A percentile compares a stretch with the other conserved stretches of the same genome.
phyloP scores from a whole-genome alignment of 2,797 vertebrate genomes.

The Smutsia gigantea region DNA sequence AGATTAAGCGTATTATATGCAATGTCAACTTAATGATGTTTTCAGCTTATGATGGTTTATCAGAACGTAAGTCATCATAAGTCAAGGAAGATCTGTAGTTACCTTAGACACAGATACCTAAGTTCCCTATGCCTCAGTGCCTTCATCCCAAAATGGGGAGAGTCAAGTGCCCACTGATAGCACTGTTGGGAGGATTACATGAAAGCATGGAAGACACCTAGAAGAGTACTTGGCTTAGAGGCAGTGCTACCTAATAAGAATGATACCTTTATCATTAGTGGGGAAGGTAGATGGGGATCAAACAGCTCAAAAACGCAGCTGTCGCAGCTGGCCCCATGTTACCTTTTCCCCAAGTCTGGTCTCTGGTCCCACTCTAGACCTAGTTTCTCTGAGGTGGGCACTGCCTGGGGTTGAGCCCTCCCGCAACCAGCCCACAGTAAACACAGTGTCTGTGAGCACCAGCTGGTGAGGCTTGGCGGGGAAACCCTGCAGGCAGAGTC shows the following conservation, averaged over 20 bases:
- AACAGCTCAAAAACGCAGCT: background rate
- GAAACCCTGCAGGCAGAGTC: background rate
- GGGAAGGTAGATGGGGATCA: background rate
- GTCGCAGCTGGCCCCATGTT: background rate
- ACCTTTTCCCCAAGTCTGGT: background rate
- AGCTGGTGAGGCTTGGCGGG: background rate
- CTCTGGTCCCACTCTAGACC: background rate
- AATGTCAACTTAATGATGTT: background rate
- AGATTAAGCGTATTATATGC: background rate
- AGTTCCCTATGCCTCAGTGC: background rate
- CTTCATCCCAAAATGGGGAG: background rate
- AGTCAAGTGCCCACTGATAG: background rate
- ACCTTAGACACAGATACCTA: background rate
- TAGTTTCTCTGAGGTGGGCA: background rate
- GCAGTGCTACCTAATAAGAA: background rate
- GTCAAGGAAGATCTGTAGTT: background rate
- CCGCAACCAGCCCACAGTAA: background rate
- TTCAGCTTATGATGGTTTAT: background rate
- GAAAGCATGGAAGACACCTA: background rate
- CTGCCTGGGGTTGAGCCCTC: background rate
- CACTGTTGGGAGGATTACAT: background rate
- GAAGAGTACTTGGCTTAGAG: background rate
- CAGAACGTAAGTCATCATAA: background rate
- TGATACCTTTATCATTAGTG: background rate
- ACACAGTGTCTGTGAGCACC: background rate